Evolutionary conservation across 2,888 invertebrate species (phyloP), one percentile per base, ranked within the genome.

Genomic region (Drosophila formosana): DNA sequence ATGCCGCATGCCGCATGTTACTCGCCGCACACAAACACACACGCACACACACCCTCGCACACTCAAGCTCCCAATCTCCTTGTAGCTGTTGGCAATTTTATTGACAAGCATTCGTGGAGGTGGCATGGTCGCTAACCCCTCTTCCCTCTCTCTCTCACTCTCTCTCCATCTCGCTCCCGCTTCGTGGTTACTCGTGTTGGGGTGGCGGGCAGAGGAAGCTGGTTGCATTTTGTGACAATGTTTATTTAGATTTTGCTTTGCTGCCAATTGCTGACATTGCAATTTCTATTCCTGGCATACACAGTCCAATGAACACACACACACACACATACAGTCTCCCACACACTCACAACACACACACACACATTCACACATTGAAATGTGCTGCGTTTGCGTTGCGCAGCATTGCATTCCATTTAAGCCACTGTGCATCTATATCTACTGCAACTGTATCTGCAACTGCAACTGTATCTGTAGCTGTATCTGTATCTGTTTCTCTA

Each of bases 261-360:
- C 87, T 89, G 89, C 88, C 88, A 89, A 89, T 89, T 89, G 88
- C 89, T 89, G 89, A 89, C 89, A 83, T 88, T 89, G 88, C 88
- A 88, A 87, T 86, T 86, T 86, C 85, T 87, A 84, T 87, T 85
- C 82, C 82, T 74, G 72, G 80, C 80, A 72, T 74, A 77, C 56
- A 77, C 74, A 75, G 71, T 68, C 61, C 65, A 66, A 53, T 71
- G 62, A 53, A 49, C 57, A 75, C 61, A 62, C 58, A 52, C 53
- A 52, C 53, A 63, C 37, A 68, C 68, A 50, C 69, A 71, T 66
- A 41, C 66, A 37, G 37, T 37, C 69, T 39, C 64, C 55, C 52
- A 62, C 43, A 53, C 47, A 43, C 49, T 11, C 1, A 34, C 34
- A 34, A 39, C 51, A 50, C 62, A 43, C 11, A 28, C 50, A 47